phyloP scores from a whole-genome alignment of 1,140 invertebrate species.

The Meloidogyne exigua region DNA sequence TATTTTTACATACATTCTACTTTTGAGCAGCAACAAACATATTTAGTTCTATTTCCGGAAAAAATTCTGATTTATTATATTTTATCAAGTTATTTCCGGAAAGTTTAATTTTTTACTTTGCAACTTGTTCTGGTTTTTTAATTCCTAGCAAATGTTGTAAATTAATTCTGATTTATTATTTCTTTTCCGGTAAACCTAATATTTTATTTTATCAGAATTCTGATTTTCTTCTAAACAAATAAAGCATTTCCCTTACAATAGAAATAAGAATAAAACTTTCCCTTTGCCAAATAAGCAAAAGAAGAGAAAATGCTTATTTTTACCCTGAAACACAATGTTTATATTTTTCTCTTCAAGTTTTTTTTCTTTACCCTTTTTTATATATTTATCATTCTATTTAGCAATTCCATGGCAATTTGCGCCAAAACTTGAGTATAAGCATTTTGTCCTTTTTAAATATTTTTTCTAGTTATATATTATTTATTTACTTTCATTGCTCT shows the following conservation, averaged over 20 bases:
- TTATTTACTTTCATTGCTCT: background rate
- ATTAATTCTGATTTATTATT: background rate
- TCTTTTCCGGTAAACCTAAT: background rate
- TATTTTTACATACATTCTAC: background rate
- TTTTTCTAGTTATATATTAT: background rate
- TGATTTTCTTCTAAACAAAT: background rate
- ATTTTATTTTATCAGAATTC: background rate
- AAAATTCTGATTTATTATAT: too few species aligned
- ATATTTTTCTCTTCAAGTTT: background rate
- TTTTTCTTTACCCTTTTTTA: background rate
- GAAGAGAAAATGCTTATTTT: background rate
- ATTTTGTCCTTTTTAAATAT: conserved; percentile 8
- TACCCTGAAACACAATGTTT: background rate
- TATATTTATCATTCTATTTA: background rate
- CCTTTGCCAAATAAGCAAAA: background rate
- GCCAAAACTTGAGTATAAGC: conserved; percentile 8
- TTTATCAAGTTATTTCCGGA: background rate
- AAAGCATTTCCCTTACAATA: background rate
- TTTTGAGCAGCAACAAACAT: background rate
- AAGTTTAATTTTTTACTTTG: background rate
- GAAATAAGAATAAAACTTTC: background rate
- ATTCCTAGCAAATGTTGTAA: too few species aligned
- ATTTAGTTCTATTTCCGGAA: too few species aligned
- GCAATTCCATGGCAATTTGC: conserved; percentile 33
- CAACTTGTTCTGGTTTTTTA: too few species aligned